A percentile compares a stretch with the other conserved stretches of the same genome.
Evolutionary conservation across 2,888 invertebrate genomes (phyloP).

Genomic region (Alitta virens): DNA sequence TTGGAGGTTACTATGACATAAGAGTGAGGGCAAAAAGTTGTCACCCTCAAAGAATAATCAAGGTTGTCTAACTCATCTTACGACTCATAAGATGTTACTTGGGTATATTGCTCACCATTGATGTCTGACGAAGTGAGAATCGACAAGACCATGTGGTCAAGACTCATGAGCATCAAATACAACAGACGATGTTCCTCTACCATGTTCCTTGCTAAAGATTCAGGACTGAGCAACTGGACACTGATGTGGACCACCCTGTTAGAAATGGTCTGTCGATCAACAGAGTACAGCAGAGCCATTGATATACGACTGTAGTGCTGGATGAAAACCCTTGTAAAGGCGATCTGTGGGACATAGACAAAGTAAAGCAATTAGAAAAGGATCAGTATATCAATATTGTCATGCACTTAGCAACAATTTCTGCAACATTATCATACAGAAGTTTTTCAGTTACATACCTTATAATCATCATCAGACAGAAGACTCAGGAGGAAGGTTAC

Average conservation of each 20-base stretch:
- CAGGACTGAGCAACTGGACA: slow-evolving; percentile 91
- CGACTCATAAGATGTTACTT: too few species aligned
- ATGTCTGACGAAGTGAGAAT: slow-evolving; percentile 83
- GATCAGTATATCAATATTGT: too few species aligned
- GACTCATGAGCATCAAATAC: slow-evolving; percentile 87
- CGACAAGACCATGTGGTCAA: slow-evolving; percentile 89
- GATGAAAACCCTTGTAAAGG: slow-evolving; percentile 90
- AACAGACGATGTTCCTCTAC: slow-evolving; percentile 84
- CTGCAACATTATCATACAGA: too few species aligned
- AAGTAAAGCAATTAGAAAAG: neutral
- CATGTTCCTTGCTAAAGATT: slow-evolving; percentile 85
- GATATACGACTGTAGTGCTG: slow-evolving; percentile 94
- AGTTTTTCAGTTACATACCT: slow-evolving; percentile 62
- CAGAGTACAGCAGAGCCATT: slow-evolving; percentile 67
- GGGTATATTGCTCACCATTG: slow-evolving; percentile 78
- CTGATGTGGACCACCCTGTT: slow-evolving; percentile 97
- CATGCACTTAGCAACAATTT: too few species aligned
- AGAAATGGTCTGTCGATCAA: slow-evolving; percentile 65
- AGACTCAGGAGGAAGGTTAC: slow-evolving; percentile 92
- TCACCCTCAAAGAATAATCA: too few species aligned
- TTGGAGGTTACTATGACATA: too few species aligned
- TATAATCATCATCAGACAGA: slow-evolving; percentile 91
- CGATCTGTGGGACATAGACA: slow-evolving; percentile 65
- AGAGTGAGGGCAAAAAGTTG: too few species aligned
- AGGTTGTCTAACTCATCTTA: too few species aligned